Percentiles rank a stretch among this genome's conserved stretches.
Conservation (phyloP, 2,113 vertebrate genomes). For the Hippocampus comes region DNA sequence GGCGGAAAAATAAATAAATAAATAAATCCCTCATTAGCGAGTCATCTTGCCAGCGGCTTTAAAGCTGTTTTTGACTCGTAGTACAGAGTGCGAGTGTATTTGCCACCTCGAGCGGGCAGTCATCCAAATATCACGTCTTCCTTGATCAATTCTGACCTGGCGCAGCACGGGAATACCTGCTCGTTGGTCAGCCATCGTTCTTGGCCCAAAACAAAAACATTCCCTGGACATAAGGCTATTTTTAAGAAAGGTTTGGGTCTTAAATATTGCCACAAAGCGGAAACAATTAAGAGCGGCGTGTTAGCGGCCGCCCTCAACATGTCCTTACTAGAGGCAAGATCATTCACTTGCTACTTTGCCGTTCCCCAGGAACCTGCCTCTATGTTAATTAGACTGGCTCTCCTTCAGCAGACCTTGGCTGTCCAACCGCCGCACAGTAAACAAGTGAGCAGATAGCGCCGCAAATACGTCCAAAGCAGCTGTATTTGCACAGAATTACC, state of each 20-base stretch:
- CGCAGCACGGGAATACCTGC: background rate
- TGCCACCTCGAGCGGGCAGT: background rate
- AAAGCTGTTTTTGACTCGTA: too few relatives aligned
- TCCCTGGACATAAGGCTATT: slow-evolving; percentile 64
- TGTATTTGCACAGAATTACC: slow-evolving; percentile 77
- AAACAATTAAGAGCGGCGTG: slow-evolving; percentile 80
- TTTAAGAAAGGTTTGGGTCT: slow-evolving; percentile 68
- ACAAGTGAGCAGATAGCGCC: slow-evolving; percentile 71
- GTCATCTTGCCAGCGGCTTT: too few relatives aligned
- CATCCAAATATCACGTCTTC: background rate
- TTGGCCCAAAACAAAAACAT: slow-evolving; percentile 39
- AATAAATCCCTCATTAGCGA: too few relatives aligned
- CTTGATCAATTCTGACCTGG: background rate
- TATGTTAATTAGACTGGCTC: slow-evolving; percentile 88
- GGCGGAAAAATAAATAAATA: too few relatives aligned
- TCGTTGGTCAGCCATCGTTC: slow-evolving; percentile 32
- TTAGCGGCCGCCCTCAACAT: slow-evolving; percentile 78
- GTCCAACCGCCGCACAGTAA: slow-evolving; percentile 78
- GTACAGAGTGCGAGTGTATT: background rate
- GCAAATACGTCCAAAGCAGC: slow-evolving; percentile 44
- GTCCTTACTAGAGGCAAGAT: slow-evolving; percentile 90
- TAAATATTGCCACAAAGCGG: slow-evolving; percentile 78
- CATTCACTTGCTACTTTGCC: slow-evolving; percentile 69
- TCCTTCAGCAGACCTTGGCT: slow-evolving; percentile 90
- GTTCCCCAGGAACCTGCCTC: slow-evolving; percentile 76